These are phyloP conservation scores for Eulimnadia texana DNA, from an alignment of 1,140 invertebrate species.

Conservation along the genomic window DNA sequence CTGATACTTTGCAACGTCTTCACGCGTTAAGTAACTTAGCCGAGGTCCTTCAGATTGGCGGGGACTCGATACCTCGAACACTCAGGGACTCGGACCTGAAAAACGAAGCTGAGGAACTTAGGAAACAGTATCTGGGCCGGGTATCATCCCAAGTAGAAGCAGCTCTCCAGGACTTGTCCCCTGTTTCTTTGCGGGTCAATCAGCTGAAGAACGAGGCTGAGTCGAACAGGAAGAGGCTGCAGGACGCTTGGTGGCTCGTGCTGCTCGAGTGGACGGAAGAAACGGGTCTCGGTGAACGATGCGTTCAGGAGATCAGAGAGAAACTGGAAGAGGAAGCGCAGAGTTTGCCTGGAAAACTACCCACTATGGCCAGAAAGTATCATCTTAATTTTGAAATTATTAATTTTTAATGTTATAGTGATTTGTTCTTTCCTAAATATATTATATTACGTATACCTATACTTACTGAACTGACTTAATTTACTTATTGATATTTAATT, in stretches of 20 bases:
- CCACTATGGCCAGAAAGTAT: not conserved
- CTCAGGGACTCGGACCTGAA: conserved; percentile 36
- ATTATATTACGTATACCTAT: no score
- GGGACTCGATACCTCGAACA: conserved; percentile 32
- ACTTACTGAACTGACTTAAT: no score
- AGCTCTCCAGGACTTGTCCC: conserved; percentile 16
- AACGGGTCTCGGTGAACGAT: conserved; percentile 23
- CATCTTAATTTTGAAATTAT: not conserved
- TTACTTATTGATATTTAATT: no score
- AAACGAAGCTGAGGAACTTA: conserved; percentile 36
- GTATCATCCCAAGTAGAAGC: conserved; percentile 18
- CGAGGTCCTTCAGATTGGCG: conserved; percentile 32
- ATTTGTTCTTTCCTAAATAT: no score
- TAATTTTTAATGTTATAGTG: not conserved
- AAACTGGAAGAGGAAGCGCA: conserved; percentile 26
- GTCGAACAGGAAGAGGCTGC: conserved; percentile 13
- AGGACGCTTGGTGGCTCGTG: conserved; percentile 28
- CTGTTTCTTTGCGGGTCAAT: conserved; percentile 20
- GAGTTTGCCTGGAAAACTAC: not conserved
- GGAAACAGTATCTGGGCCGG: conserved; percentile 43
- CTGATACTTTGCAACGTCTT: conserved; percentile 43
- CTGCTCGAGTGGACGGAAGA: conserved; percentile 23
- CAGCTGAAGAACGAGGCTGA: conserved; percentile 19
- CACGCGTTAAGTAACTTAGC: conserved; percentile 53
- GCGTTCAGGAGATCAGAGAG: conserved; percentile 31